Conservation (phyloP, 1,140 invertebrate species). For the Drosophila malerkotliana region DNA sequence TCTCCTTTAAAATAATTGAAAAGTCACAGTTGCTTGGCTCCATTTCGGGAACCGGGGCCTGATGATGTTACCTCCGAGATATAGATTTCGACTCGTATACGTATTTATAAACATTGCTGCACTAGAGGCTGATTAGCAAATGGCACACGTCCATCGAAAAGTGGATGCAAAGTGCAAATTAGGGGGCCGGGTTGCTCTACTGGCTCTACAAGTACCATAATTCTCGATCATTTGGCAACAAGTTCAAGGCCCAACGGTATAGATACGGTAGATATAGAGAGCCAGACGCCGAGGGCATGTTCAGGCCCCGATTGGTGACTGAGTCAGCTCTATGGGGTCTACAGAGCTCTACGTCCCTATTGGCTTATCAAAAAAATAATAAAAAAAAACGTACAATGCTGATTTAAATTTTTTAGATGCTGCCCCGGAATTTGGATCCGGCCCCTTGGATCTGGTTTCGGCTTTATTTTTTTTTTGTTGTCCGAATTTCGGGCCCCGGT, state of each 20-base stretch:
- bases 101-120: neutral
- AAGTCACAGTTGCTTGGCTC: constrained; percentile 15
- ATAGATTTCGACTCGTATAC: constrained; percentile 12
- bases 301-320: constrained; percentile 68
- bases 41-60: constrained; percentile 32
- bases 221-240: constrained; percentile 46
- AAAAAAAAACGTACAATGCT: neutral
- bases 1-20: neutral
- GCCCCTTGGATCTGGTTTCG: constrained; percentile 46
- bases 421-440: constrained; percentile 4
- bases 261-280: constrained; percentile 8
- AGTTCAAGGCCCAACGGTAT: constrained; percentile 57
- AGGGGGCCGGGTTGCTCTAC: neutral
- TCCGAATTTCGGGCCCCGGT: constrained; percentile 72
- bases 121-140: constrained; percentile 14
- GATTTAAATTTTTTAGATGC: constrained; percentile 2
- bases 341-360: neutral
- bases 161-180: constrained; percentile 33
- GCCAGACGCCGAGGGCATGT: constrained; percentile 58
- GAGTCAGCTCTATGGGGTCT: constrained; percentile 36
- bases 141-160: constrained; percentile 22
- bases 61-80: constrained; percentile 14
- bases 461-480: neutral
- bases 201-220: neutral
- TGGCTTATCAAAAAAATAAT: constrained; percentile 47